These are phyloP conservation scores for Escarpia spicata DNA, from an alignment of 2,888 invertebrate species.

Conservation along the genomic window DNA sequence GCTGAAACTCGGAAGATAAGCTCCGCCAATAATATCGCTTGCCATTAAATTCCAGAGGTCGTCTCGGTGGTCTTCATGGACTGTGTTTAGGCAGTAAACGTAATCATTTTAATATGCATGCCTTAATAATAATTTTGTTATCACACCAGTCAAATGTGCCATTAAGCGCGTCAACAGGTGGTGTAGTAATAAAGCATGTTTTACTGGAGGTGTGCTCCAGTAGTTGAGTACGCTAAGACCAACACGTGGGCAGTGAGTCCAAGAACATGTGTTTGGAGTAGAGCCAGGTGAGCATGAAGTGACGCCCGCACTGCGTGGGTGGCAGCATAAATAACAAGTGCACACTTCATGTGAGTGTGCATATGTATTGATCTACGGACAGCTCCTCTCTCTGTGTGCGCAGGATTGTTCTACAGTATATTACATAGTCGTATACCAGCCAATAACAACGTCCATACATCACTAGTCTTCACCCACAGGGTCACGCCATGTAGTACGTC, in stretches of 20 bases:
- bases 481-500: too few species aligned
- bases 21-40: too few species aligned
- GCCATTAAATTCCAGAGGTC: too few species aligned
- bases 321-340: neutral
- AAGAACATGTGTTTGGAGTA: neutral
- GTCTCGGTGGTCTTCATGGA: too few species aligned
- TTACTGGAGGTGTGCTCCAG: neutral
- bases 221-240: neutral
- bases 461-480: neutral
- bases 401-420: neutral
- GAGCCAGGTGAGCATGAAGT: neutral
- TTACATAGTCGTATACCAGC: neutral
- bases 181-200: neutral
- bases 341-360: neutral
- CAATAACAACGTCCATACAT: neutral
- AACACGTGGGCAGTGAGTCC: neutral
- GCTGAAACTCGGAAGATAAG: too few species aligned
- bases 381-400: neutral
- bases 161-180: neutral
- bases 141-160: neutral
- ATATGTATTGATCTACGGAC: neutral
- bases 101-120: too few species aligned
- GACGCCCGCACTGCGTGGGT: neutral
- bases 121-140: too few species aligned
- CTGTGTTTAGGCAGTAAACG: too few species aligned